Conservation (phyloP, 2,888 invertebrate genomes). For the Tribolium freemani region DNA sequence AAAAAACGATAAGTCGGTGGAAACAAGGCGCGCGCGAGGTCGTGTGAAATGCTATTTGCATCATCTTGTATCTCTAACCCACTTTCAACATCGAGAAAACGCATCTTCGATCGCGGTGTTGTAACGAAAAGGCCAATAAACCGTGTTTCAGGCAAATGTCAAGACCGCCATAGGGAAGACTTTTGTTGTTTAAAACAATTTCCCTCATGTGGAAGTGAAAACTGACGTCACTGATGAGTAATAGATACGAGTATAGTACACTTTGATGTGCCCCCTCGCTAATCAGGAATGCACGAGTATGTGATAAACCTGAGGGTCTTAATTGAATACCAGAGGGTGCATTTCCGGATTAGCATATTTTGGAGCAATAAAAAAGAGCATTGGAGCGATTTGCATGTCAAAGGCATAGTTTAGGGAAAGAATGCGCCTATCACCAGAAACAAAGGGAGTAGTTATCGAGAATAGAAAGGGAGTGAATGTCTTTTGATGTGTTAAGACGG, state of each 20-base stretch:
- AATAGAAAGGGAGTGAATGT: background rate
- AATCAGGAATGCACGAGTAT: background rate
- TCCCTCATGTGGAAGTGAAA: no score
- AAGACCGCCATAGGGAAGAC: no score
- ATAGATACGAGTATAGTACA: background rate
- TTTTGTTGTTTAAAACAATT: no score
- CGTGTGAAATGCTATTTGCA: constrained; percentile 23
- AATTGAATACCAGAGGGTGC: constrained; percentile 30
- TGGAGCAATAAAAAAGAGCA: background rate
- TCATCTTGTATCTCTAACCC: constrained; percentile 19
- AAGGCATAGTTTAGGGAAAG: constrained; percentile 30
- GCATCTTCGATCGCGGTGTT: constrained; percentile 4
- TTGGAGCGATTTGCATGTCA: constrained; percentile 27
- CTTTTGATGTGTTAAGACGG: constrained; percentile 32
- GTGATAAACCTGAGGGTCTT: background rate
- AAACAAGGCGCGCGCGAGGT: background rate
- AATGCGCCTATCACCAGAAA: constrained; percentile 11
- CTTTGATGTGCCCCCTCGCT: background rate
- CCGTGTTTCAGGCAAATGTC: background rate
- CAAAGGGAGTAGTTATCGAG: constrained; percentile 26
- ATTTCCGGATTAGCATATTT: constrained; percentile 18
- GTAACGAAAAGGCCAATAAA: background rate
- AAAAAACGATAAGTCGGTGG: background rate
- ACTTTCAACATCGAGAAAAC: constrained; percentile 26
- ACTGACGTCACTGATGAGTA: background rate